Evolutionary conservation across 1,140 invertebrate species (phyloP).

Genomic region (Orius insidiosus): DNA sequence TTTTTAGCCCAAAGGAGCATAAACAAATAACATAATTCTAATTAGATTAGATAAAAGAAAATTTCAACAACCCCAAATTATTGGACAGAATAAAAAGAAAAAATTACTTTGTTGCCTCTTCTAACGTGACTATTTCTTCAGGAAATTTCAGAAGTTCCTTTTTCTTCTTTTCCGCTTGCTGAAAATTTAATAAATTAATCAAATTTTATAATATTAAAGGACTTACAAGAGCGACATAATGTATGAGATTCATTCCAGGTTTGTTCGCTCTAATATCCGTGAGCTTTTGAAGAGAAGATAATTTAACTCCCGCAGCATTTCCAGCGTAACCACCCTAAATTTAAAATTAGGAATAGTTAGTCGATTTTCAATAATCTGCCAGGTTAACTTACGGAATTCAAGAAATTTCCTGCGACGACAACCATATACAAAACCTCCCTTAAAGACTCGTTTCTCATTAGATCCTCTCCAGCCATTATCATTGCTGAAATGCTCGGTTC

Average conservation of each 20-base stretch:
- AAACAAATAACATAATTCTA: too few species aligned
- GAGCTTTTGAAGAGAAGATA: constrained; percentile 85
- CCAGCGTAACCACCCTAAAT: constrained; percentile 89
- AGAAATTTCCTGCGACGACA: constrained; percentile 81
- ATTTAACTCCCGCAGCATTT: constrained; percentile 90
- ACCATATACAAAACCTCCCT: constrained; percentile 87
- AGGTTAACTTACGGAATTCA: constrained; percentile 59
- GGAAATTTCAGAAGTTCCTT: constrained; percentile 64
- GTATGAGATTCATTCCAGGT: constrained; percentile 90
- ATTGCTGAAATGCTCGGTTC: constrained; percentile 86
- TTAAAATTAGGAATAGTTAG: too few species aligned
- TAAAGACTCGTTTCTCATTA: constrained; percentile 56
- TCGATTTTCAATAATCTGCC: too few species aligned
- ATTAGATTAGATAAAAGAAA: too few species aligned
- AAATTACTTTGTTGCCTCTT: constrained; percentile 81
- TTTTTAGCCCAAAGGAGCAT: too few species aligned
- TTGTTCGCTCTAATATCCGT: constrained; percentile 92
- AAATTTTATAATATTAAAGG: too few species aligned
- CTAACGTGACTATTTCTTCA: constrained; percentile 56
- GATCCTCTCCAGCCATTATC: constrained; percentile 69
- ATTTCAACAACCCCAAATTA: too few species aligned
- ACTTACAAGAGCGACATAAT: constrained; percentile 80
- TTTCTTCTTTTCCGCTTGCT: constrained; percentile 74
- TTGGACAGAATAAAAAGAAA: too few species aligned
- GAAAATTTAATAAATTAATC: too few species aligned